Conservation (phyloP, 2,888 invertebrate genomes). For the Abscondita cerata region DNA sequence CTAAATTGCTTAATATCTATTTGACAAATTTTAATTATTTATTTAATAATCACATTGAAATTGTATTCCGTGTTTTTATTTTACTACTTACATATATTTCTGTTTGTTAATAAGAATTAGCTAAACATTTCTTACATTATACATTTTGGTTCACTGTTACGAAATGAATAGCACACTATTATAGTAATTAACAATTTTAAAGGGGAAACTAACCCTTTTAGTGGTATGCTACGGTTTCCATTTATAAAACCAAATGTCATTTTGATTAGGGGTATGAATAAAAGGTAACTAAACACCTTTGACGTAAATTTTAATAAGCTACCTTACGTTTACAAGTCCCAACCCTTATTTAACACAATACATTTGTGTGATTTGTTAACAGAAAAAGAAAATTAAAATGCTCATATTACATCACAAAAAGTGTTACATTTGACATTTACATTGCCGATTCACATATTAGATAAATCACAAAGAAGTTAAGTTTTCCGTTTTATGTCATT, state of each 20-base stretch:
- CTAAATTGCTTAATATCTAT: background rate
- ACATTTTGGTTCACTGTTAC: too few relatives aligned
- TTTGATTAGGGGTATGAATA: conserved; percentile 29
- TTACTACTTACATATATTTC: too few relatives aligned
- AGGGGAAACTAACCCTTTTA: conserved; percentile 27
- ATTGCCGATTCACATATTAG: too few relatives aligned
- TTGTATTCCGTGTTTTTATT: conserved; percentile 3
- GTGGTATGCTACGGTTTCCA: conserved; percentile 13
- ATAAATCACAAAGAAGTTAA: too few relatives aligned
- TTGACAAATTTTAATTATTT: too few relatives aligned
- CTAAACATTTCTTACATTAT: too few relatives aligned
- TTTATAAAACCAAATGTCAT: conserved; percentile 18
- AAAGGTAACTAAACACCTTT: conserved; percentile 32
- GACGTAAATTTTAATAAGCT: conserved; percentile 33
- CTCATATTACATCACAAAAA: too few relatives aligned
- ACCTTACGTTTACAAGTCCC: conserved; percentile 16
- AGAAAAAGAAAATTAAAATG: too few relatives aligned
- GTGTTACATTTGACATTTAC: too few relatives aligned
- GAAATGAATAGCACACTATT: too few relatives aligned
- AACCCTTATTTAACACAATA: conserved; percentile 13
- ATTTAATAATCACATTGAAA: conserved; percentile 8
- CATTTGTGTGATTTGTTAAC: too few relatives aligned
- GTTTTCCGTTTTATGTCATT: too few relatives aligned
- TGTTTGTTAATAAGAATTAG: background rate
- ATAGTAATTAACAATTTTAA: conserved; percentile 28